Percentiles rank a stretch among this genome's conserved stretches.
phyloP scores from a whole-genome alignment of 2,797 vertebrate genomes.

The Eulemur albifrons region DNA sequence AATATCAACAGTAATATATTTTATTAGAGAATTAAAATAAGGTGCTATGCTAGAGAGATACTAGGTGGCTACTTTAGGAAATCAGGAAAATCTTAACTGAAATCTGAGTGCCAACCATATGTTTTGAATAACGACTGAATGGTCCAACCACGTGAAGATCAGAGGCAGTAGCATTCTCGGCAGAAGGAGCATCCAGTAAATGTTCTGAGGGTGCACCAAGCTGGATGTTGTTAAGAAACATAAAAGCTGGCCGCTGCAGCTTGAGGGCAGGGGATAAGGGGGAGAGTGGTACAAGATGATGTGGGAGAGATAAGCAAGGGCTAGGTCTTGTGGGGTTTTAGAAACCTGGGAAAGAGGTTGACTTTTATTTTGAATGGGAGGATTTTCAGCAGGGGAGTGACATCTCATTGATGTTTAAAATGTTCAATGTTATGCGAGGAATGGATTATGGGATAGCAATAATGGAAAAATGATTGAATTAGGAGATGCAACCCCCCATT shows the following conservation, averaged over 20 bases:
- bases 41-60: background rate
- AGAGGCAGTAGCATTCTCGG: background rate
- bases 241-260: background rate
- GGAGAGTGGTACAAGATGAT: background rate
- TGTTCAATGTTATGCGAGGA: background rate
- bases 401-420: background rate
- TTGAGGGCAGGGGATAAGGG: background rate
- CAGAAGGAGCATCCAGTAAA: background rate
- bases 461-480: background rate
- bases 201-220: background rate
- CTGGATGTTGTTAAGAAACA: background rate
- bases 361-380: background rate
- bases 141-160: background rate
- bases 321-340: background rate
- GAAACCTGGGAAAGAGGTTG: background rate
- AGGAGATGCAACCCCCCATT: background rate
- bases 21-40: background rate
- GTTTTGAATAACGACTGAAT: background rate
- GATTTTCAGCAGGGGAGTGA: background rate
- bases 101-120: background rate
- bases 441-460: background rate
- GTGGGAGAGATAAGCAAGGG: background rate
- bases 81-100: background rate
- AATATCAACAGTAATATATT: background rate
- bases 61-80: background rate